Evolutionary conservation across 2,797 vertebrate species (phyloP).

Genomic region (Eulemur rubriventer): DNA sequence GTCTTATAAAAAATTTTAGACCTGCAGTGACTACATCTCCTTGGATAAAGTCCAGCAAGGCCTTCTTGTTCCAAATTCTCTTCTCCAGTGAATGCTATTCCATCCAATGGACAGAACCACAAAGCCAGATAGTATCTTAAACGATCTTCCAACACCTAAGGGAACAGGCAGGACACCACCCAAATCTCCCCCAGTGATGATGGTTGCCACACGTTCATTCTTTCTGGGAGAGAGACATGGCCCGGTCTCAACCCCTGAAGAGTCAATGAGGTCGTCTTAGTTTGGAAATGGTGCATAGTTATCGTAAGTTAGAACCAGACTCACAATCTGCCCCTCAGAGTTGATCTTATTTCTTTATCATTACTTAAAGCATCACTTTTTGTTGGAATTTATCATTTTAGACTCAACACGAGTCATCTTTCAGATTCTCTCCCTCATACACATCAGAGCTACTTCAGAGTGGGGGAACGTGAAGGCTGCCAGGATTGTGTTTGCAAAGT

Average conservation of each 20-base stretch:
- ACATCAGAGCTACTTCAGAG: background rate
- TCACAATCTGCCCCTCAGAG: background rate
- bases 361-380: background rate
- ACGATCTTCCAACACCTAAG: background rate
- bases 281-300: background rate
- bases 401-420: background rate
- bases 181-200: background rate
- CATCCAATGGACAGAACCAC: background rate
- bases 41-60: background rate
- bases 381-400: background rate
- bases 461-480: background rate
- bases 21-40: background rate
- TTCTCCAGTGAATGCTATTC: background rate
- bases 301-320: background rate
- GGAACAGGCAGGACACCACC: background rate
- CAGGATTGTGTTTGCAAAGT: background rate
- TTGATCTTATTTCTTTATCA: background rate
- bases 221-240: background rate
- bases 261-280: background rate
- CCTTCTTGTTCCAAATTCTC: background rate
- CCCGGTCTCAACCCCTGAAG: background rate
- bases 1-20: background rate
- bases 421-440: background rate
- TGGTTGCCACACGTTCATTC: background rate
- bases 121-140: background rate